Evolutionary conservation across 2,113 vertebrate genomes (phyloP), one percentile per base, ranked within the genome.

Genomic region (Equus quagga): DNA sequence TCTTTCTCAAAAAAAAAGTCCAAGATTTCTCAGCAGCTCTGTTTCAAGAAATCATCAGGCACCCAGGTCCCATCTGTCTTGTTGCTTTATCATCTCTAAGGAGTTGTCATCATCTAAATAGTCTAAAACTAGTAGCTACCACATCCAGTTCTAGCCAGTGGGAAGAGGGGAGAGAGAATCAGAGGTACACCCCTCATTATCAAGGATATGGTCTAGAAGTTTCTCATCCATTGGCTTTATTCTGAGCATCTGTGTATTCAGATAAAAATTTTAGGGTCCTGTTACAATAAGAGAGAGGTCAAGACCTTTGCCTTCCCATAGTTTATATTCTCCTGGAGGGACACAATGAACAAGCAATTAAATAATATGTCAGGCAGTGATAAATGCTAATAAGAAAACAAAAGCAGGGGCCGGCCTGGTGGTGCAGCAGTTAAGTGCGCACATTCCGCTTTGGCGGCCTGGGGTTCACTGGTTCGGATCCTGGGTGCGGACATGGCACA

Each of bases 1-100:
- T 56, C 69, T 97, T 92, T 97, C 87, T 81, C 13, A 65, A 78
- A 78, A 51, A 65, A 56, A 99, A 99, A 96, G 99, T 99, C 93
- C 99, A 99, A 99, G 99, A 54, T 75, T 73, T 73, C 41, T 58
- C 58, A 72, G 33, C 28, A 89, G 56, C 56, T 44, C 58, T 24
- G 17, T 36, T 76, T 64, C 6, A n/a, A 49, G 73, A 70, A 87
- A 49, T n/a, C 23, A 12, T 8, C 44, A 49, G 73, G 31, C 54
- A 49, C 12, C n/a, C 31, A 58, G 5, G 36, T 85, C 56, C 12
- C 46, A 26, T 56, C 58, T n/a, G 13, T 85, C 46, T 76, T 24
- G 12, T 46, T 69, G 14, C 60, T 78, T 85, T 46, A 36, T 73
- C 72, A 46, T 41, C 62, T 86, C 21, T 26, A 21, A 44, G 51